Evolutionary conservation across 2,113 vertebrate genomes (phyloP), one percentile per base, ranked within the genome.

Genomic region (Uria lomvia): DNA sequence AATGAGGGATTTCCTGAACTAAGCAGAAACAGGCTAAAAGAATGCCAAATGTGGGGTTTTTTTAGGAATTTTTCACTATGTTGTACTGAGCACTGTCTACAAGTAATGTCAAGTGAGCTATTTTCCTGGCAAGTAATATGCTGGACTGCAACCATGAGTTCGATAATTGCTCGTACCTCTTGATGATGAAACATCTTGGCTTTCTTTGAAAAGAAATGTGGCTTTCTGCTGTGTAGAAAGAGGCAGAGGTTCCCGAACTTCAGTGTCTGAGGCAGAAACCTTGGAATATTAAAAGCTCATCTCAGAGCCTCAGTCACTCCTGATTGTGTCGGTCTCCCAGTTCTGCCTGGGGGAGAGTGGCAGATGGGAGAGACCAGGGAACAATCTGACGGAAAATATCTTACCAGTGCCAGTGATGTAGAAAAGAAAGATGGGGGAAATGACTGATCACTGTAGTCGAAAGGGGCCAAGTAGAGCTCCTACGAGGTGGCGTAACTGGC

Each of bases 1-100:
- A 96, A 91, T 86, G 67, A 92, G 32, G 11, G 67, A 89, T 97
- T 97, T 97, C 95, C 94, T 97, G 94, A 91, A 95, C 67, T 73
- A 88, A 91, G 77, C 47, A 91, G 81, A 92, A 95, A 92, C 20
- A 88, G 74, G n/a, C 56, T 87, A 82, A 90, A 89, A 85, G 45
- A 79, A 72, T 83, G 87, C 42, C 62, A 87, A 94, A 91, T 76
- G 19, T 71, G 38, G 38, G 42, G 5, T 66, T 81, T 89, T 85
- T 78, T 81, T 17, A 85, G 62, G 60, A 94, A 49, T 92, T 94
- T 92, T 96, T 94, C 62, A 75, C 65, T 85, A 17, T 91, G n/a
- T 87, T 87, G 12, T 78, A 74, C 70, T 76, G 22, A 92, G 42
- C 45, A 76, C 70, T 71, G 38, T 89, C 73, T 92, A 68, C 79